Base-by-base conservation (phyloP, 37 sponge, comb jelly and placozoan species). In the Agelas oroides region DNA sequence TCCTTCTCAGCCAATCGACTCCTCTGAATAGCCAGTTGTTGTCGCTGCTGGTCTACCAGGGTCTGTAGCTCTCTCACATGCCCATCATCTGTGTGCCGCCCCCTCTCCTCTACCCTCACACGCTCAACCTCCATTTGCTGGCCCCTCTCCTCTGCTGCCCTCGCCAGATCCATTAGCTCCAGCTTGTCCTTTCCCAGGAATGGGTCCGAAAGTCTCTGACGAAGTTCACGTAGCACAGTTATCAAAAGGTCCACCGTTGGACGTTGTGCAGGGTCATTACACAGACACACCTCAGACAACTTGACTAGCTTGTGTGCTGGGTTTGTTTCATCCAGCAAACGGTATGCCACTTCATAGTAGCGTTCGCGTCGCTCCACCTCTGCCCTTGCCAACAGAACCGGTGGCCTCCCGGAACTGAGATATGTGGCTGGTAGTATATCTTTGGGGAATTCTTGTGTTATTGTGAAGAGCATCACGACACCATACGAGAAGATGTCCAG, bases 401-500 rank as follows among this genome's bases (percentile, higher is more conserved):
- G 72, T 1, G 18, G 62, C 12, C 61, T 32, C 5, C 65, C 36
- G 14, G 37, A 59, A 16, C 37, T 27, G 18, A 5, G 24, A 59
- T 71, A 78, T 8, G 67, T 82, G 1, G 77, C 19, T 27, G 79
- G 34, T 39, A 34, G 53, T 16, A 79, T 39, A n/a, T 72, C 33
- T 17, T 63, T 20, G 11, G 90, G 90, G 32, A 78, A 90, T 31
- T 39, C 59, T 46, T 84, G 76, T 18, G 71, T 74, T 19, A 90
- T 55, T 0, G 68, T 71, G 40, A 61, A 90, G n/a, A 84, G 71
- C 20, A 90, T 13, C 19, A 78, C 38, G 0, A 73, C 86, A 1
- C 90, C 90, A 68, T 65, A 90, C 0, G 90, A 90, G 76, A 90
- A 90, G 59, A 90, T 74, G 64, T 87, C 87, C 31, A 87, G 28